Percentiles rank a stretch among this genome's conserved stretches.
Evolutionary conservation across 2,113 vertebrate genomes (phyloP).

Genomic region (Megaceryle maxima): DNA sequence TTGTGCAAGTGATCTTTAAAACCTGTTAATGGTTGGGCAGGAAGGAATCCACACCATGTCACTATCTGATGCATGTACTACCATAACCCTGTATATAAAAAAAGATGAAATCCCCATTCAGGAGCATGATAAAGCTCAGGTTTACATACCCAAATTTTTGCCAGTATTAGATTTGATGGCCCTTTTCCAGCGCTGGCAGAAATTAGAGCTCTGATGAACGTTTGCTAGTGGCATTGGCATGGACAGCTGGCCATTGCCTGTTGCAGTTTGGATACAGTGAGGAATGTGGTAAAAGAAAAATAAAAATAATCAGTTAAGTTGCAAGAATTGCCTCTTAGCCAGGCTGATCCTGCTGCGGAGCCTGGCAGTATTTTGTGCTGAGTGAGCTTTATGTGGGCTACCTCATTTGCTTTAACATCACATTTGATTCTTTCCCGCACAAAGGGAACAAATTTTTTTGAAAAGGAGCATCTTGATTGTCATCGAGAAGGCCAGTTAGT

Average conservation of each 20-base stretch:
- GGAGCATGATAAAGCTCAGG: not conserved
- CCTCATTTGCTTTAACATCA: not conserved
- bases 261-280: not conserved
- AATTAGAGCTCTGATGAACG: not conserved
- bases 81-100: accelerated
- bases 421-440: not conserved
- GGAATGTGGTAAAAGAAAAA: not conserved
- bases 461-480: not conserved
- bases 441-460: not conserved
- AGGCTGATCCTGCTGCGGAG: not conserved
- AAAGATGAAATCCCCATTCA: not conserved
- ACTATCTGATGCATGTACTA: accelerated
- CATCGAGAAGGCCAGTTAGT: not conserved
- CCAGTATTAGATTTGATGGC: not conserved
- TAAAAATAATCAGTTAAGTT: not conserved
- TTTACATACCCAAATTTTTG: not conserved
- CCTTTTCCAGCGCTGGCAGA: not conserved
- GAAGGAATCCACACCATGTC: not conserved
- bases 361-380: not conserved
- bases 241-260: not conserved
- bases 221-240: not conserved
- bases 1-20: not conserved
- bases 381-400: not conserved
- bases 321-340: not conserved
- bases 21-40: not conserved